Conservation (phyloP, 2,113 vertebrate species). For the Brachirus orientalis region DNA sequence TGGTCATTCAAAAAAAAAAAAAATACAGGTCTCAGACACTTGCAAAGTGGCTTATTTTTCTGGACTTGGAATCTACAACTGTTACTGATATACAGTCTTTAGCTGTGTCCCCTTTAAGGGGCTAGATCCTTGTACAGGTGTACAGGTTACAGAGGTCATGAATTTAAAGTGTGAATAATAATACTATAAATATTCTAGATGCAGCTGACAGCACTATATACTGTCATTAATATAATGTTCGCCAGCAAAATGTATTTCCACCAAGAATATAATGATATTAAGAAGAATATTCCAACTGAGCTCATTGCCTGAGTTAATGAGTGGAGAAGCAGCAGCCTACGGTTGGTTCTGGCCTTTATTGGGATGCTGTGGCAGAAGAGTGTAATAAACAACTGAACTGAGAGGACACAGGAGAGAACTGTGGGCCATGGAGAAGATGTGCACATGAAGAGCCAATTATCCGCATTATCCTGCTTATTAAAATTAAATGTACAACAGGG, state of each 20-base stretch:
- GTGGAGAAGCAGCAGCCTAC: constrained; percentile 22
- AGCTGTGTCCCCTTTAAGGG: no score
- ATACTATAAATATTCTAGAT: no score
- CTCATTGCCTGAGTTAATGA: constrained; percentile 33
- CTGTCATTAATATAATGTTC: constrained; percentile 45
- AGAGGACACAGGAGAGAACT: constrained; percentile 35
- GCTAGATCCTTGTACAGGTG: no score
- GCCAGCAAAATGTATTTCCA: constrained; percentile 27
- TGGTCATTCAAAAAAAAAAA: no score
- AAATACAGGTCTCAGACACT: no score
- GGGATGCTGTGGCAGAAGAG: constrained; percentile 52
- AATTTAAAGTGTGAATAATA: no score
- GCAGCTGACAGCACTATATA: constrained; percentile 42
- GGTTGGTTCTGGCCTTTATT: constrained; percentile 48
- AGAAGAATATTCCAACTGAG: constrained; percentile 22
- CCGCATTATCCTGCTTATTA: constrained; percentile 32
- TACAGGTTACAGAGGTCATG: no score
- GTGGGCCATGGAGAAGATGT: constrained; percentile 25
- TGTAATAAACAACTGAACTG: constrained; percentile 50
- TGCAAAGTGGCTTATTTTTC: no score
- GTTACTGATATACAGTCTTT: no score
- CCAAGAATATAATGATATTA: constrained; percentile 43
- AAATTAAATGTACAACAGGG: constrained; percentile 32
- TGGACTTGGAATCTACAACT: no score
- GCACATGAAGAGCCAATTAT: constrained; percentile 48